Evolutionary conservation across 2,113 vertebrate genomes (phyloP).

Genomic region (Toxotes chatareus): DNA sequence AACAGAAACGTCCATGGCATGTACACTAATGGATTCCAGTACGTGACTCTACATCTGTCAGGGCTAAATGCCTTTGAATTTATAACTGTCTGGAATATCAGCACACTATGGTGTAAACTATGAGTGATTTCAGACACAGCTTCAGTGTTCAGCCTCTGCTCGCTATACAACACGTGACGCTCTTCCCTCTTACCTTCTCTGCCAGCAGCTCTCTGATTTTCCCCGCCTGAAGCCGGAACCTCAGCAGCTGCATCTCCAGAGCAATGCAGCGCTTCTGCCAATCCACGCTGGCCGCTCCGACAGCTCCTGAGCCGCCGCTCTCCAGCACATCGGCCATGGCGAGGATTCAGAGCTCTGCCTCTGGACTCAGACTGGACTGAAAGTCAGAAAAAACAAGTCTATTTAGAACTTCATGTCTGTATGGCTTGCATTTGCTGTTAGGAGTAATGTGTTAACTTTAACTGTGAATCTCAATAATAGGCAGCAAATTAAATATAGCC

Average conservation of each 20-base stretch:
- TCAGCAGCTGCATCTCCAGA: conserved; percentile 91
- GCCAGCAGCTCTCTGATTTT: conserved; percentile 91
- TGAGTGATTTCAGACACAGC: neutral
- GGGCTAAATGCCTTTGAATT: neutral
- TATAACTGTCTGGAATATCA: neutral
- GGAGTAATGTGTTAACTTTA: neutral
- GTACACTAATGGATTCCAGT: too few species aligned
- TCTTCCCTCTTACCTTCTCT: conserved; percentile 87
- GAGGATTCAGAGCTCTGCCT: conserved; percentile 58
- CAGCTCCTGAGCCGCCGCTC: conserved; percentile 66
- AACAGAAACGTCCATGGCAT: too few species aligned
- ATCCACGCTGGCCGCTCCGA: conserved; percentile 76
- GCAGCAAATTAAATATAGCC: conserved; percentile 1
- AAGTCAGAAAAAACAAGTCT: conserved; percentile 9
- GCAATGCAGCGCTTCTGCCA: conserved; percentile 90
- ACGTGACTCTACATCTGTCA: too few species aligned
- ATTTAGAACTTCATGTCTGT: neutral
- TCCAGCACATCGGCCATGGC: conserved; percentile 85
- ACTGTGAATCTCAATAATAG: neutral
- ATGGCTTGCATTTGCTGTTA: neutral
- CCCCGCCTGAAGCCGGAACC: conserved; percentile 91
- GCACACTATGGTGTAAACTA: neutral
- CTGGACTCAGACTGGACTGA: conserved; percentile 38
- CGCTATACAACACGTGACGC: neutral
- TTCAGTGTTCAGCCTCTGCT: neutral